A percentile compares a stretch with the other conserved stretches of the same genome.
Conservation (phyloP, 2,113 vertebrate species). For the Sapajus apella region DNA sequence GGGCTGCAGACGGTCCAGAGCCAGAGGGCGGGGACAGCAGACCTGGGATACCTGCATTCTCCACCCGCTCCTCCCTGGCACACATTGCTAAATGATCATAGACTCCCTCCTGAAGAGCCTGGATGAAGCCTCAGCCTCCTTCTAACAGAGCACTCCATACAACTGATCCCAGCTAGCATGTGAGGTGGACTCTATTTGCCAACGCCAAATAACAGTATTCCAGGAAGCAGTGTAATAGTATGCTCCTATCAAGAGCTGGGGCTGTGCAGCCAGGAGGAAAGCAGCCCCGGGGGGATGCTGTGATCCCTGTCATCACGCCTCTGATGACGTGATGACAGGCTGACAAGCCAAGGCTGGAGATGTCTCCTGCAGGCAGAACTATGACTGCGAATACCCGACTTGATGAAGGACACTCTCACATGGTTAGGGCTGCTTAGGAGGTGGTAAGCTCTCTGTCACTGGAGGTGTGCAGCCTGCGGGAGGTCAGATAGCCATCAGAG, state of each 20-base stretch:
- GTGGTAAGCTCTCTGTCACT: background rate
- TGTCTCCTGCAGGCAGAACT: background rate
- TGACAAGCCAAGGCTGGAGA: background rate
- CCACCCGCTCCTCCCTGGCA: background rate
- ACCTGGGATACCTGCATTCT: too few relatives aligned
- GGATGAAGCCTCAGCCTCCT: background rate
- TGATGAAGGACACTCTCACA: background rate
- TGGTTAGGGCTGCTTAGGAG: background rate
- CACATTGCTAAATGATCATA: background rate
- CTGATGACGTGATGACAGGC: too few relatives aligned
- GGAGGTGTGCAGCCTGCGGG: background rate
- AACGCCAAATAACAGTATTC: background rate
- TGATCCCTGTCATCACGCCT: background rate
- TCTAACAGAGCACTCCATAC: background rate
- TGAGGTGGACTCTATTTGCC: background rate
- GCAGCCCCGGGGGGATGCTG: background rate
- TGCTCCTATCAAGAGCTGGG: background rate
- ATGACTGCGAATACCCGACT: accelerated
- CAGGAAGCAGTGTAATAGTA: background rate
- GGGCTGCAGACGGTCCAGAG: background rate
- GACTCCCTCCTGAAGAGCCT: background rate
- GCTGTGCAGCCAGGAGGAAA: background rate
- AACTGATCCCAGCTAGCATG: background rate
- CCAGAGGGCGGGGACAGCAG: background rate
- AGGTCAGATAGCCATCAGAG: background rate